phyloP scores from a whole-genome alignment of 1,140 invertebrate species.

The Drosophila suzukii region DNA sequence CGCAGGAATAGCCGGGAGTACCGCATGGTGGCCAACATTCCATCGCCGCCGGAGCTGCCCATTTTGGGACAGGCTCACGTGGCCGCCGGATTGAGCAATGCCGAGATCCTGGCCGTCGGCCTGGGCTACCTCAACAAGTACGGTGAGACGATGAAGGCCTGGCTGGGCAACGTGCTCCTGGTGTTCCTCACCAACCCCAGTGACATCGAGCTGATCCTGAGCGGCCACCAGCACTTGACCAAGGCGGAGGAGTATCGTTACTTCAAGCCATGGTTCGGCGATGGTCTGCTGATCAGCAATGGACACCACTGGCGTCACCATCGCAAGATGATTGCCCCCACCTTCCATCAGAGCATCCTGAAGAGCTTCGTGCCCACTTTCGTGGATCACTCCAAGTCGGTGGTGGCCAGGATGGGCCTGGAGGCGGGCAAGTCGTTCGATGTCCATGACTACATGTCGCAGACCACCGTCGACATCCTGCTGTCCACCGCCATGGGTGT shows the following conservation, averaged over 20 bases:
- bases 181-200: constrained; percentile 88
- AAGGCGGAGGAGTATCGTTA: constrained; percentile 92
- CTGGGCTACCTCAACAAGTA: constrained; percentile 85
- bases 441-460: constrained; percentile 93
- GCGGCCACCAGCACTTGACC: constrained; percentile 91
- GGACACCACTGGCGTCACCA: constrained; percentile 94
- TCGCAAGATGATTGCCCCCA: constrained; percentile 95
- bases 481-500: constrained; percentile 92
- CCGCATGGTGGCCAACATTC: constrained; percentile 85
- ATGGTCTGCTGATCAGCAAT: constrained; percentile 92
- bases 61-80: constrained; percentile 87
- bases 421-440: constrained; percentile 90
- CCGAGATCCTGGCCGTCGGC: constrained; percentile 85
- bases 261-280: constrained; percentile 95
- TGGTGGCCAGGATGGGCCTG: constrained; percentile 88
- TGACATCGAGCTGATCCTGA: constrained; percentile 89
- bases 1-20: constrained; percentile 71
- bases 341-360: constrained; percentile 96
- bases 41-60: constrained; percentile 85
- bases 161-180: constrained; percentile 88
- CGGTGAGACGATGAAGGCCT: constrained; percentile 87
- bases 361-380: constrained; percentile 95
- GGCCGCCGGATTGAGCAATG: constrained; percentile 85
- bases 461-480: constrained; percentile 94
- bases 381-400: constrained; percentile 91